Base-by-base conservation (phyloP, 1,140 invertebrate genomes). In the Trichonephila clavata region DNA sequence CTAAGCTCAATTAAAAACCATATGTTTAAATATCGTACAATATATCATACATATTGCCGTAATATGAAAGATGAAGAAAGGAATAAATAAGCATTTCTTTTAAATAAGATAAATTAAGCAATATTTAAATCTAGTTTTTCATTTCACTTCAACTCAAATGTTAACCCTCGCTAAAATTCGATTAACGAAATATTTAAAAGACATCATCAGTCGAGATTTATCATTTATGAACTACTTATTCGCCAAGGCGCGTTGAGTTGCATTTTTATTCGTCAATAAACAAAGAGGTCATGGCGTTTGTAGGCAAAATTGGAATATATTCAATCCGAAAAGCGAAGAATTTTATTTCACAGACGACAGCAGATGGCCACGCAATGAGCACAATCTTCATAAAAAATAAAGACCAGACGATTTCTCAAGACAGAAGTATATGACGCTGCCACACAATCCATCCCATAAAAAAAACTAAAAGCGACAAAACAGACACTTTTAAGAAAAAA, bases 321-420 rank as follows among this genome's bases (percentile, higher is more conserved):
- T 68, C 10, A 68, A 2, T n/a, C 8, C 21, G n/a, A 24, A 68
- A 14, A 68, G 65, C 65, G 21, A 27, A 21, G n/a, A 68, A 68
- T n/a, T 68, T 68, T 68, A 68, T 68, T 68, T 24, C 14, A 24
- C 65, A 68, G 65, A 68, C 10, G 65, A 68, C 65, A 68, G 63
- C 65, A 68, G 63, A 65, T 24, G n/a, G 24, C n/a, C 20, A 24
- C 24, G 65, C 65, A 24, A 27, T 10, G 65, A 68, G 65, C 65
- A 27, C 65, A 68, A 68, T 68, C n/a, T 68, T 68, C 65, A 68
- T 27, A 68, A 68, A 68, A 68, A 68, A 68, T n/a, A 24, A 65
- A 65, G 2, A n/a, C 0, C 65, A 68, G 24, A 68, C 10, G 24
- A 68, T 68, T 68, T 68, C 65, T 3, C 65, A 68, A 68, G 65